Conservation (phyloP, 2,113 vertebrate species). For the Zapus hudsonius region DNA sequence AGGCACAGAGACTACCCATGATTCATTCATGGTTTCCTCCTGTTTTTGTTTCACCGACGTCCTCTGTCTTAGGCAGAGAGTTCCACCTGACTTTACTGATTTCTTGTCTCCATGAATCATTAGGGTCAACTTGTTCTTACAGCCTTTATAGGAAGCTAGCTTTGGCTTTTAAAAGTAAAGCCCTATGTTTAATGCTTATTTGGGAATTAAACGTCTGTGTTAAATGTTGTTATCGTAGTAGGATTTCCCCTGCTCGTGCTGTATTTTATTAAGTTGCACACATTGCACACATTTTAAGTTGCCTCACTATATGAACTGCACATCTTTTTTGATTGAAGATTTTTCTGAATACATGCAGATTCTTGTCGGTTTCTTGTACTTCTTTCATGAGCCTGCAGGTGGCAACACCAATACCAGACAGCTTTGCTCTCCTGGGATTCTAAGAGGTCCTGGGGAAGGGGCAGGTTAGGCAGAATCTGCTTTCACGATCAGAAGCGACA, state of each 20-base stretch:
- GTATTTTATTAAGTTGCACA: background rate
- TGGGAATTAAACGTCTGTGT: conserved; percentile 28
- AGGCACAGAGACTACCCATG: background rate
- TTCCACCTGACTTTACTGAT: conserved; percentile 12
- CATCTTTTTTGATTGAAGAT: background rate
- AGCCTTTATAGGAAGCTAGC: background rate
- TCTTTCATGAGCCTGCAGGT: conserved; percentile 11
- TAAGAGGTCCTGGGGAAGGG: background rate
- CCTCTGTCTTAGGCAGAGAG: background rate
- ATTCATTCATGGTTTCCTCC: background rate
- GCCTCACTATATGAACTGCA: background rate
- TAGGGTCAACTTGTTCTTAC: background rate
- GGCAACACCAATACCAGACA: background rate
- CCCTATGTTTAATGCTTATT: background rate
- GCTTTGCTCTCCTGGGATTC: background rate
- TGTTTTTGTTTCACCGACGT: background rate
- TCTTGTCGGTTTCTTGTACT: background rate
- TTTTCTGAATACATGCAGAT: background rate
- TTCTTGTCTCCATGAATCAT: conserved; percentile 12
- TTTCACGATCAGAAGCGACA: too few species aligned
- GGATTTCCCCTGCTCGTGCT: background rate
- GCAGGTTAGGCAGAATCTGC: background rate
- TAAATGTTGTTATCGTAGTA: background rate
- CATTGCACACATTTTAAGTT: background rate
- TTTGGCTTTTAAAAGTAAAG: background rate